A percentile compares a stretch with the other conserved stretches of the same genome.
These are phyloP conservation scores for Sebastes trivittatus DNA, from an alignment of 2,797 vertebrate genomes.

Conservation along the genomic window DNA sequence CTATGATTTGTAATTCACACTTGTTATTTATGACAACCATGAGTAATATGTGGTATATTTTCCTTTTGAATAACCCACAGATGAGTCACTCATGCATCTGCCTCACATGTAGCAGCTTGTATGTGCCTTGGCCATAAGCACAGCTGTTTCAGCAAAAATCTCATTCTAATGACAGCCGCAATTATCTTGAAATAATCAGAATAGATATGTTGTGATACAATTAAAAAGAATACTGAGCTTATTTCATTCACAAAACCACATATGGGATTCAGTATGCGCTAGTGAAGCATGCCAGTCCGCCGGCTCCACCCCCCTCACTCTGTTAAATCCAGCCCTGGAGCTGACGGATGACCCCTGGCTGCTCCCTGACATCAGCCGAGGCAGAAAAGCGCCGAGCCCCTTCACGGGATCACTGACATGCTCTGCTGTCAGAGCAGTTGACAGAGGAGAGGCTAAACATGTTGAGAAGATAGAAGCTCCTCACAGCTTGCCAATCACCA, in stretches of 20 bases:
- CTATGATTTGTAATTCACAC: slow-evolving; percentile 55
- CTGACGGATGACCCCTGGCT: slow-evolving; percentile 74
- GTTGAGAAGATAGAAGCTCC: slow-evolving; percentile 71
- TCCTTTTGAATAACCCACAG: slow-evolving; percentile 36
- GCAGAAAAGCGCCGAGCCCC: slow-evolving; percentile 57
- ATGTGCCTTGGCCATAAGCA: slow-evolving; percentile 15
- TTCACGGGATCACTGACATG: slow-evolving; percentile 69
- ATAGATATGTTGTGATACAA: background rate
- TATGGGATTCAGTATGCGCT: background rate
- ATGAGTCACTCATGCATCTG: slow-evolving; percentile 61
- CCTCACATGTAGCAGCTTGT: slow-evolving; percentile 56
- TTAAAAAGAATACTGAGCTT: background rate
- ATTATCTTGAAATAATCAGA: slow-evolving; percentile 8
- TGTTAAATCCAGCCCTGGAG: slow-evolving; percentile 49
- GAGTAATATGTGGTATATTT: slow-evolving; percentile 39
- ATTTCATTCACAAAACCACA: slow-evolving; percentile 54
- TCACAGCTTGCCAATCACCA: slow-evolving; percentile 77
- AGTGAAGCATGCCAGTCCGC: slow-evolving; percentile 1
- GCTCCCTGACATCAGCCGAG: slow-evolving; percentile 75
- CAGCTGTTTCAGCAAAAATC: slow-evolving; percentile 43
- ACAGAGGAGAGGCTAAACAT: slow-evolving; percentile 75
- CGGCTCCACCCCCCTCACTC: slow-evolving; percentile 20
- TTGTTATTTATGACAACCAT: slow-evolving; percentile 56
- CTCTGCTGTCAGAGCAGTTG: slow-evolving; percentile 74
- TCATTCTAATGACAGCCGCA: background rate